Conservation (phyloP, 2,113 vertebrate genomes). For the Nansenia antarctica region DNA sequence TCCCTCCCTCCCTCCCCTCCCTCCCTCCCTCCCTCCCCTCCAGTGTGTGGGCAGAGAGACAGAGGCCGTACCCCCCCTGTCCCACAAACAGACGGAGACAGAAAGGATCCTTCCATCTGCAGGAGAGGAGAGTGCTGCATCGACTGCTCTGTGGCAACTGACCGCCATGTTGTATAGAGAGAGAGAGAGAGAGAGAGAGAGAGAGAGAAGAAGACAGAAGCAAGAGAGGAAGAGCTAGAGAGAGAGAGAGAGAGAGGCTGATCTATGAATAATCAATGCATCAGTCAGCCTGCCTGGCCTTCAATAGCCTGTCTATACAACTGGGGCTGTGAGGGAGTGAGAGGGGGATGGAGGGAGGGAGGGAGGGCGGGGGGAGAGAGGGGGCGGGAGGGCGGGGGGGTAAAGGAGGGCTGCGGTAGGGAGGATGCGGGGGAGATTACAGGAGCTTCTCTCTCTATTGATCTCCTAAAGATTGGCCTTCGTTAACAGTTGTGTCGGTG, state of each 20-base stretch:
- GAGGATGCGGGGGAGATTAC: slow-evolving; percentile 63
- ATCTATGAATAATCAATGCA: slow-evolving; percentile 73
- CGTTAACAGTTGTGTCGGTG: slow-evolving; percentile 61
- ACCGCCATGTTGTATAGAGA: neutral
- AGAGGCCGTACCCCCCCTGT: too few species aligned
- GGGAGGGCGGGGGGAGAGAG: slow-evolving; percentile 38
- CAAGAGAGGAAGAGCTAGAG: neutral
- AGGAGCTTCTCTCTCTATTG: slow-evolving; percentile 67
- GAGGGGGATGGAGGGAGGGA: slow-evolving; percentile 33
- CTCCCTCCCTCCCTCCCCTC: neutral
- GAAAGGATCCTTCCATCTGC: too few species aligned
- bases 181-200: neutral
- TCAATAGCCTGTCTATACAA: slow-evolving; percentile 61
- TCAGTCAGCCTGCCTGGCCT: slow-evolving; percentile 66
- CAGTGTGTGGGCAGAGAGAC: too few species aligned
- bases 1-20: neutral
- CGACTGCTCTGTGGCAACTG: neutral
- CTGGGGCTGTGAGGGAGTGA: slow-evolving; percentile 52
- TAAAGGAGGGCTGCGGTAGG: slow-evolving; percentile 61
- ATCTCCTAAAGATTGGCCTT: slow-evolving; percentile 71
- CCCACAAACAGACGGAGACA: too few species aligned
- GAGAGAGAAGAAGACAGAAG: slow-evolving; percentile 14
- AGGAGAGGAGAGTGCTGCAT: too few species aligned
- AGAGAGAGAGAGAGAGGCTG: slow-evolving; percentile 43
- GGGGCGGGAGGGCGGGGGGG: slow-evolving; percentile 58